phyloP scores from a whole-genome alignment of 1,140 invertebrate genomes.

The Elysia chlorotica region DNA sequence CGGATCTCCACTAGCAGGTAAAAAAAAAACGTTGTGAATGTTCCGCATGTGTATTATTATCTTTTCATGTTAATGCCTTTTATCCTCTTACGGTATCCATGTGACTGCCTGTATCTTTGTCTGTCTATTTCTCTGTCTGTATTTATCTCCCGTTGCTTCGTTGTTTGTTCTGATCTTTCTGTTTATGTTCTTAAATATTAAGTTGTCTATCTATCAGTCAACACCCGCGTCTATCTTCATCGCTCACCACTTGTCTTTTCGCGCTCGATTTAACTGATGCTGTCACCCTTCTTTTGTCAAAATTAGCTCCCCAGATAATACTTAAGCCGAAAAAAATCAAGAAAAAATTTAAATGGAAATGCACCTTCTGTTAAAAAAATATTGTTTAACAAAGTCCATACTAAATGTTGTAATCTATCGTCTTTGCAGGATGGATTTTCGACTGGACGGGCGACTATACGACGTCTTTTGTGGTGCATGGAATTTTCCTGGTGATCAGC shows the following conservation, averaged over 20 bases:
- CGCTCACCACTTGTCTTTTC: background rate
- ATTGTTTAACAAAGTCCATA: background rate
- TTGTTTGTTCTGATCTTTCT: background rate
- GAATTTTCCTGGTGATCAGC: slow-evolving; percentile 1
- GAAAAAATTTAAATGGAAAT: too few species aligned
- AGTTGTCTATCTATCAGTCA: too few species aligned
- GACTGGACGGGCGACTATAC: slow-evolving; percentile 7
- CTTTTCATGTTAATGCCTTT: background rate
- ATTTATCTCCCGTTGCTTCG: background rate
- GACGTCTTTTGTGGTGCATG: slow-evolving; percentile 9
- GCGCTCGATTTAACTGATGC: background rate
- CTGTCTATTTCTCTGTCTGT: background rate
- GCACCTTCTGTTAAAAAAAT: too few species aligned
- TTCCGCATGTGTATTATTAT: too few species aligned
- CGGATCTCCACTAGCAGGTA: slow-evolving; percentile 12
- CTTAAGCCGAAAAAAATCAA: too few species aligned
- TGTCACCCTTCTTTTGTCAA: background rate
- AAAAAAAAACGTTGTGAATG: too few species aligned
- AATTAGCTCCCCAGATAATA: background rate
- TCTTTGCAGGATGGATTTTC: slow-evolving; percentile 8
- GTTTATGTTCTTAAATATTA: too few species aligned
- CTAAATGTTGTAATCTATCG: background rate
- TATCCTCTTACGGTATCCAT: background rate
- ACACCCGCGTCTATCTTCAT: too few species aligned
- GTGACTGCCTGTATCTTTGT: background rate